Conservation (phyloP, 2,888 invertebrate species). For the Conistra vaccinii region DNA sequence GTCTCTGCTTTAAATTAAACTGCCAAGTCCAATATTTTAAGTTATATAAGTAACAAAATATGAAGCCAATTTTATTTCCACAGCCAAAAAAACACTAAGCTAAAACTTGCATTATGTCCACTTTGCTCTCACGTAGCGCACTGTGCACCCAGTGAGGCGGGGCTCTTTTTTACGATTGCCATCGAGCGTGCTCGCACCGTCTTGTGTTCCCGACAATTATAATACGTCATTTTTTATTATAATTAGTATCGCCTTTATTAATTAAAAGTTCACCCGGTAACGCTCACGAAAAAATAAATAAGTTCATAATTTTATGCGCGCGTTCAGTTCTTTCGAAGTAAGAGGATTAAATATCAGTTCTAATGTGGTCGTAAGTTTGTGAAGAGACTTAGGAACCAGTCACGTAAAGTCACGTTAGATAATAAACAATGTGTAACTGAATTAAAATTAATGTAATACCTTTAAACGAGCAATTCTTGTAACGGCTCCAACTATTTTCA, state of each 20-base stretch:
- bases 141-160: conserved; percentile 68
- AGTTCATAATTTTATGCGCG: conserved; percentile 48
- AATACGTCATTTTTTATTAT: conserved; percentile 82
- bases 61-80: not conserved
- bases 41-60: not conserved
- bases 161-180: conserved; percentile 82
- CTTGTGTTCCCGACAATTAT: conserved; percentile 73
- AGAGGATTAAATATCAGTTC: not conserved
- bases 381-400: not conserved
- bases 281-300: conserved; percentile 53
- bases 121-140: conserved; percentile 6
- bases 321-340: conserved; percentile 18
- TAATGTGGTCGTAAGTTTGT: not conserved
- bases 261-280: conserved; percentile 76
- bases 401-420: not conserved
- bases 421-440: not conserved
- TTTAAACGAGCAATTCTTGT: too few relatives aligned
- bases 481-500: too few relatives aligned
- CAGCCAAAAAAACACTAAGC: not conserved
- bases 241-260: conserved; percentile 83
- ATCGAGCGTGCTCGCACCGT: conserved; percentile 78
- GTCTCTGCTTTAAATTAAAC: too few relatives aligned
- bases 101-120: conserved; percentile 31
- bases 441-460: too few relatives aligned
- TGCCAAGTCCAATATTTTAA: not conserved